phyloP scores from a whole-genome alignment of 2,888 invertebrate genomes.

The Bruchidius siliquastri region DNA sequence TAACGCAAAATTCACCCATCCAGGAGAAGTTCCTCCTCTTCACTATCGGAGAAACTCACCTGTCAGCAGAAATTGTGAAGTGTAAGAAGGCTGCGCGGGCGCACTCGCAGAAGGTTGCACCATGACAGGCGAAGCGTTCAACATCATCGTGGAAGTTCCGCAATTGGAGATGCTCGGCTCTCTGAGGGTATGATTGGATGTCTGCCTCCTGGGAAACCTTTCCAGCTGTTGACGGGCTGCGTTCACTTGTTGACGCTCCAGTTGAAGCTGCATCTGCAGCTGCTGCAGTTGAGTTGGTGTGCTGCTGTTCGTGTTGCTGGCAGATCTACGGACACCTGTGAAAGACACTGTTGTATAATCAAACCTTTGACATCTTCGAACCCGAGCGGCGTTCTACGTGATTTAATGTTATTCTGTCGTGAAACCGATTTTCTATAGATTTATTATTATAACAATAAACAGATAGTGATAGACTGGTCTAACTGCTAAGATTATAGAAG shows the following conservation, averaged over 20 bases:
- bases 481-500: no score
- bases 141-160: conserved; percentile 37
- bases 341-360: neutral
- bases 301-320: conserved; percentile 52
- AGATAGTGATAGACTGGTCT: no score
- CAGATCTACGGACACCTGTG: conserved; percentile 68
- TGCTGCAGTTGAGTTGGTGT: conserved; percentile 84
- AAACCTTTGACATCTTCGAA: neutral
- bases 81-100: conserved; percentile 36
- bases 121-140: conserved; percentile 40
- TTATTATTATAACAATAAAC: no score
- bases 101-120: conserved; percentile 39
- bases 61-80: conserved; percentile 42
- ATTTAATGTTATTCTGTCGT: neutral
- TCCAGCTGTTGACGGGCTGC: conserved; percentile 86
- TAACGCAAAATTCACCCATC: no score
- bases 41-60: conserved; percentile 25
- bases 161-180: conserved; percentile 34
- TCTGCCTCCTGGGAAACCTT: conserved; percentile 78
- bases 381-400: neutral
- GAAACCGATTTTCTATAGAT: no score
- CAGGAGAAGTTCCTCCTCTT: no score
- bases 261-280: conserved; percentile 90
- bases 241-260: conserved; percentile 83
- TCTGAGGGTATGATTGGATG: conserved; percentile 51